phyloP scores from a whole-genome alignment of 2,888 invertebrate species.

The Lasioglossum oenotherae region DNA sequence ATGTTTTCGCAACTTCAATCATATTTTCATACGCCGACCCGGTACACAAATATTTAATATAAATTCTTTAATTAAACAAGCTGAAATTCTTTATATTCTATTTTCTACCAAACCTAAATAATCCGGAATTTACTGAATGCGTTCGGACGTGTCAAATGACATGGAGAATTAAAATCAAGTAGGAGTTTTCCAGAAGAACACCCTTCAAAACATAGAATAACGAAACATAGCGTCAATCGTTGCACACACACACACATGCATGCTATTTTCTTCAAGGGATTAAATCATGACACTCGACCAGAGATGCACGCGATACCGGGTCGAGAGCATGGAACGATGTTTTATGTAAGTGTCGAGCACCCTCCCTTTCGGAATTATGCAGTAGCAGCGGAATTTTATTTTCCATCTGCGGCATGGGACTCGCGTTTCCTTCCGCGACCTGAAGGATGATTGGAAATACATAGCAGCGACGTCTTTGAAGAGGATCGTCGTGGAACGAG shows the following conservation, averaged over 20 bases:
- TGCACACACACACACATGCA: not conserved
- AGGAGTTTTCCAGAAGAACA: not conserved
- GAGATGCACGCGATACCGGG: slow-evolving; percentile 40
- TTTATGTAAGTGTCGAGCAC: slow-evolving; percentile 45
- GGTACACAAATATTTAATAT: not conserved
- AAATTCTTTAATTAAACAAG: not conserved
- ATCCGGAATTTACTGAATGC: not conserved
- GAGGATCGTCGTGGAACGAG: slow-evolving; percentile 3
- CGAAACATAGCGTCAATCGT: not conserved
- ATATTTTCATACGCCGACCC: not conserved
- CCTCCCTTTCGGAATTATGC: slow-evolving; percentile 42
- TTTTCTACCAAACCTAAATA: not conserved
- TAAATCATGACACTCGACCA: slow-evolving; percentile 22
- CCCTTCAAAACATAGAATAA: not conserved
- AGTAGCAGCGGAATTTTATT: slow-evolving; percentile 42
- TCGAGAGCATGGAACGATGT: slow-evolving; percentile 44
- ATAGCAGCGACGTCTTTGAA: slow-evolving; percentile 33
- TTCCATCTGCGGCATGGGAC: slow-evolving; percentile 23
- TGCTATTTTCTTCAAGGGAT: not conserved
- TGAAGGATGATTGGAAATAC: slow-evolving; percentile 46
- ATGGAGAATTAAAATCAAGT: not conserved
- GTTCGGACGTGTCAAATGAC: not conserved
- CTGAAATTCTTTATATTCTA: not conserved
- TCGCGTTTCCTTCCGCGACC: slow-evolving; percentile 2
- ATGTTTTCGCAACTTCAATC: not conserved